Evolutionary conservation across 2,113 vertebrate genomes (phyloP), one percentile per base, ranked within the genome.

Genomic region (Otolemur garnettii): DNA sequence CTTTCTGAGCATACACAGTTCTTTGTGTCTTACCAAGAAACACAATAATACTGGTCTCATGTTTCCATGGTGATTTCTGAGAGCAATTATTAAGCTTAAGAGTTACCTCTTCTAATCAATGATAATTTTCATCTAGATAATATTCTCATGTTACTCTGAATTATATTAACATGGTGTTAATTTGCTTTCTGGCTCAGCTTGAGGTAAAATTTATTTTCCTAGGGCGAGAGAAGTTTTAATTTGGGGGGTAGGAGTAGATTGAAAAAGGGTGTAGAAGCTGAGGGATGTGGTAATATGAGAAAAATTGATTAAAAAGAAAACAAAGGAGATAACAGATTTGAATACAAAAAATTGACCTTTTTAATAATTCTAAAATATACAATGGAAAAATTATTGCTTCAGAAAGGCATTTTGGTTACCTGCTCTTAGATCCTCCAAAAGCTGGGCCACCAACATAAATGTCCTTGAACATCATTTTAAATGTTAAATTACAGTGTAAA

Each of bases 401-500:
- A 88, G 50, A 93, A 72, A 91, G 17, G 21, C 50, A 81, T 86
- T 97, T 97, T 75, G 66, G 87, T 97, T 82, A 89, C 87, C 72
- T 96, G 71, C 45, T 91, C 60, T 93, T 74, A 87, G 64, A 79
- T 19, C 93, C 57, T 5, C 95, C 14, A 96, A 97, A 90, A 42
- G 50, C 93, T 69, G 53, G 88, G 75, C 19, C 33, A 94, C 57
- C 84, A 96, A 78, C 33, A 74, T 85, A 80, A 93, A 84, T 42
- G 3, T 62, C 30, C 82, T 53, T 2, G 10, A 19, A 71, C 0
- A 92, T 22, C 92, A 96, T 77, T 97, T 93, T 87, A 42, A 91
- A 96, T 42, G 26, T 90, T 88, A 96, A 97, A 97, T 84, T 68
- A 95, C 14, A 85, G 87, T 81, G 95, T 72, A 95, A n/a, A 86